These are phyloP conservation scores for Dasypus novemcinctus DNA, from an alignment of 2,113 vertebrate genomes.

Conservation along the genomic window DNA sequence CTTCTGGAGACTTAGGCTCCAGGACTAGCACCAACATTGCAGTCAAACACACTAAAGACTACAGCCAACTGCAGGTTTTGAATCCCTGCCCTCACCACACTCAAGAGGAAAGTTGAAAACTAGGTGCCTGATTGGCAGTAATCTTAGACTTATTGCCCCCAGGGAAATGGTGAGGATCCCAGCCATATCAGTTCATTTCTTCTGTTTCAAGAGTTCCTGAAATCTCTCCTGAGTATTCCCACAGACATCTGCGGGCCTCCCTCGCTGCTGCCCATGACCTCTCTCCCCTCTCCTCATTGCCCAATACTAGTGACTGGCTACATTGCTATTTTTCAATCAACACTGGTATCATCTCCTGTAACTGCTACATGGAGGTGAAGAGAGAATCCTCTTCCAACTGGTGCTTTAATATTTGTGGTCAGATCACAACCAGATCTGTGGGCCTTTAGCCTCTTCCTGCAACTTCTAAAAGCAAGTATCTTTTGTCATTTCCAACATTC, in stretches of 20 bases:
- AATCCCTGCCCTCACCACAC: not conserved
- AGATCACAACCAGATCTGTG: not conserved
- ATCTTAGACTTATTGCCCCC: not conserved
- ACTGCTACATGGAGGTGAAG: not conserved
- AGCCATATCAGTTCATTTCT: not conserved
- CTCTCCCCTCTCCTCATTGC: not conserved
- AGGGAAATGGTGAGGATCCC: not conserved
- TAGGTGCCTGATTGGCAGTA: not conserved
- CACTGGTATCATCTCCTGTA: not conserved
- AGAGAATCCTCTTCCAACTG: not conserved
- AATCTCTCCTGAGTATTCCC: not conserved
- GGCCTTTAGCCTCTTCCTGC: not conserved
- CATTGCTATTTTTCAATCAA: not conserved
- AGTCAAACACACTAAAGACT: not conserved
- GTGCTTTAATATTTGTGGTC: not conserved
- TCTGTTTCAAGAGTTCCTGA: not conserved
- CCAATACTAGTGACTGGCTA: not conserved
- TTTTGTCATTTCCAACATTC: not conserved
- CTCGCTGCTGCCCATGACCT: not conserved
- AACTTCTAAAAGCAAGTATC: not conserved
- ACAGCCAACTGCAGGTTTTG: not conserved
- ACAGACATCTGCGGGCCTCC: rapidly evolving
- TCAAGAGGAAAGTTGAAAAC: not conserved
- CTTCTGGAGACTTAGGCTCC: not conserved
- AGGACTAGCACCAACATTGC: not conserved